Percentiles rank a stretch among this genome's conserved stretches.
These are phyloP conservation scores for Protodeltote pygarga DNA, from an alignment of 2,888 invertebrate species.

Conservation along the genomic window DNA sequence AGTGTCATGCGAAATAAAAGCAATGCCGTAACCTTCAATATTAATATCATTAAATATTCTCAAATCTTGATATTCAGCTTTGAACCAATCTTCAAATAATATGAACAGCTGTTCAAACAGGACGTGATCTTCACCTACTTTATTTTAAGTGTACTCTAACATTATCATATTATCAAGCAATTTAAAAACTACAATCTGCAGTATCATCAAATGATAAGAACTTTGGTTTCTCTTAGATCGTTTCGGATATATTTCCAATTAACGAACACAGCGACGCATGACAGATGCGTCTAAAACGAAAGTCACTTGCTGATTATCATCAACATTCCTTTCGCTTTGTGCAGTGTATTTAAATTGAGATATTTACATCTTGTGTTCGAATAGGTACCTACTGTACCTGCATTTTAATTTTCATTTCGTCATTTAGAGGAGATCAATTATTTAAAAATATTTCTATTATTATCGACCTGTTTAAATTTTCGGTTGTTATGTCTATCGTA, in stretches of 20 bases:
- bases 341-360: slow-evolving; percentile 36
- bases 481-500: slow-evolving; percentile 4
- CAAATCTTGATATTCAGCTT: slow-evolving; percentile 1
- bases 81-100: slow-evolving; percentile 14
- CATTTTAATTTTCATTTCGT: slow-evolving; percentile 22
- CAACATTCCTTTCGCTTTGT: slow-evolving; percentile 45
- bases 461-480: not conserved
- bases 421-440: slow-evolving; percentile 10
- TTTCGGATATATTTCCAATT: slow-evolving; percentile 51
- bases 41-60: not conserved
- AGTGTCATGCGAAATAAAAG: not conserved
- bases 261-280: slow-evolving; percentile 52
- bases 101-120: slow-evolving; percentile 16
- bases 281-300: slow-evolving; percentile 54
- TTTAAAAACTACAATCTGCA: slow-evolving; percentile 4
- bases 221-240: slow-evolving; percentile 41
- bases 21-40: not conserved
- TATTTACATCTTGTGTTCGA: slow-evolving; percentile 22
- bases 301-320: slow-evolving; percentile 46
- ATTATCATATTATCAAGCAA: slow-evolving; percentile 17
- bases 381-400: slow-evolving; percentile 15
- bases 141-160: slow-evolving; percentile 24
- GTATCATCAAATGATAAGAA: slow-evolving; percentile 21
- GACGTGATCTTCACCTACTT: slow-evolving; percentile 38
- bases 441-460: not conserved